Evolutionary conservation across 2,888 invertebrate species (phyloP).

Genomic region (Nesidiocoris tenuis): DNA sequence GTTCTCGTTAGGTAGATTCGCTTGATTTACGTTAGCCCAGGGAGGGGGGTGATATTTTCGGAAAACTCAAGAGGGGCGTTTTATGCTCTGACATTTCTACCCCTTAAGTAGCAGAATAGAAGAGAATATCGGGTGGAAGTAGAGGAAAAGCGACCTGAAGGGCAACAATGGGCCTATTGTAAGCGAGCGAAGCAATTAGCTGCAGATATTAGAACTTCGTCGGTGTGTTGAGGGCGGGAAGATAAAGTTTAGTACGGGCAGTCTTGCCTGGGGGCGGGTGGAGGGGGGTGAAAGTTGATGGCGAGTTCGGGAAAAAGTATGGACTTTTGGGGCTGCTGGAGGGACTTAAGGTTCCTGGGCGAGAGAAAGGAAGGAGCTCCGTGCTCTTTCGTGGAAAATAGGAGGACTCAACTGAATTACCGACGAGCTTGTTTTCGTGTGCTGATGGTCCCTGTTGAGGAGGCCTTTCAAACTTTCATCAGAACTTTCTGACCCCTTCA

Average conservation of each 20-base stretch:
- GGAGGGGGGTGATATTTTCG: slow-evolving; percentile 2
- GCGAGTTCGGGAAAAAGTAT: slow-evolving; percentile 13
- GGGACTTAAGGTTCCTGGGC: slow-evolving; percentile 13
- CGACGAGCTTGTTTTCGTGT: too few relatives aligned
- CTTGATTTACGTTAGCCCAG: slow-evolving; percentile 30
- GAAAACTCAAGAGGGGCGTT: slow-evolving; percentile 13
- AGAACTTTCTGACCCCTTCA: too few relatives aligned
- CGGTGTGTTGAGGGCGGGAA: neutral
- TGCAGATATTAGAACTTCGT: slow-evolving; percentile 41
- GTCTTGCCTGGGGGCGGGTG: neutral
- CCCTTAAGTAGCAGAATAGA: neutral
- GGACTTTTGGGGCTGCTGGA: slow-evolving; percentile 18
- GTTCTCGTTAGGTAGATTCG: slow-evolving; percentile 12
- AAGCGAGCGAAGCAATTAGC: slow-evolving; percentile 41
- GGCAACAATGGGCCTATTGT: slow-evolving; percentile 36
- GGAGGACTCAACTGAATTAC: too few relatives aligned
- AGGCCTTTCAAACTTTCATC: too few relatives aligned
- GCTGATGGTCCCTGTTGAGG: too few relatives aligned
- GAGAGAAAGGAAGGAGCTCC: slow-evolving; percentile 15
- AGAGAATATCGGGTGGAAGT: neutral
- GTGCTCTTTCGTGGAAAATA: too few relatives aligned
- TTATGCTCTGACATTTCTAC: slow-evolving; percentile 36
- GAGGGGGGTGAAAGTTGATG: neutral
- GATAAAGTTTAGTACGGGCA: neutral
- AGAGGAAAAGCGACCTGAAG: neutral